A percentile compares a stretch with the other conserved stretches of the same genome.
Conservation (phyloP, 2,888 invertebrate species). For the Agrypnus murinus region DNA sequence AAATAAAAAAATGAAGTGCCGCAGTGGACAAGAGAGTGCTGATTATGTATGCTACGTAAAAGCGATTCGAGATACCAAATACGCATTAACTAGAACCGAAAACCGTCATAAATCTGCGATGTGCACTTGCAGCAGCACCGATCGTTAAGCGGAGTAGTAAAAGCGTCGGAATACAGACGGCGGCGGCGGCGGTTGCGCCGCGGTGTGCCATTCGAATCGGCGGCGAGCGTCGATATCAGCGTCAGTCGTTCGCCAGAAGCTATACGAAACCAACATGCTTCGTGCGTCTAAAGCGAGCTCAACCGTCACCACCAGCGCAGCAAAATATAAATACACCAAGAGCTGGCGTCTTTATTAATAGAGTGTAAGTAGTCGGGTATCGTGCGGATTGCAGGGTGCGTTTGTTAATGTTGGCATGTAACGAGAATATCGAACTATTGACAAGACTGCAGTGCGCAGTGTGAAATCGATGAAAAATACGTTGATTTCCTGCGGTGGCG, state of each 20-base stretch:
- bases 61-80: constrained; percentile 50
- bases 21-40: constrained; percentile 45
- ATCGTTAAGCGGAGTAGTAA: constrained; percentile 49
- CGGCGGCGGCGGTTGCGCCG: constrained; percentile 48
- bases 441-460: constrained; percentile 64
- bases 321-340: constrained; percentile 56
- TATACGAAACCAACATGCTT: constrained; percentile 53
- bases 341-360: constrained; percentile 58
- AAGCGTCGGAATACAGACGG: constrained; percentile 42
- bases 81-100: constrained; percentile 38
- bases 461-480: constrained; percentile 65
- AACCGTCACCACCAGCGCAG: constrained; percentile 54
- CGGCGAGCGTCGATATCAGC: constrained; percentile 58
- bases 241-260: constrained; percentile 58
- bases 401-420: constrained; percentile 56
- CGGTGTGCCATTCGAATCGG: constrained; percentile 54
- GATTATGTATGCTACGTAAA: constrained; percentile 51
- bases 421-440: constrained; percentile 54
- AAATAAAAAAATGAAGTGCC: too few species aligned
- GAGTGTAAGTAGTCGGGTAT: constrained; percentile 51
- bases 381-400: constrained; percentile 52
- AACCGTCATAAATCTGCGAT: constrained; percentile 54
- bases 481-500: constrained; percentile 55
- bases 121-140: constrained; percentile 54
- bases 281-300: constrained; percentile 52